phyloP scores from a whole-genome alignment of 2,888 invertebrate genomes.

The Anagyrus pseudococci region DNA sequence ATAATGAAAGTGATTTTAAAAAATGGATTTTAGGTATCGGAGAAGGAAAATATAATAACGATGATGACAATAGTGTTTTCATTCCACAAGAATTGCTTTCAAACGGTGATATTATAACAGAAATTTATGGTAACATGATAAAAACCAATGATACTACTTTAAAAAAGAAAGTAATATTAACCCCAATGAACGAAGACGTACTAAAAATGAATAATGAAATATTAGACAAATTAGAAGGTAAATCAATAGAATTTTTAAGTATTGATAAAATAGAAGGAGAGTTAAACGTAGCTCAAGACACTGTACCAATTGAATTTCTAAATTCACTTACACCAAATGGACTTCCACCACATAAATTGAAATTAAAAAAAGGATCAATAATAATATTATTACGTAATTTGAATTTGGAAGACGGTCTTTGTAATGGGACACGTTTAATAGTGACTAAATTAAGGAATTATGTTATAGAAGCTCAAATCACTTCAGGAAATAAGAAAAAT shows the following conservation, averaged over 20 bases:
- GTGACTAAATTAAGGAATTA: not conserved
- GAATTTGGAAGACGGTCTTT: conserved; percentile 37
- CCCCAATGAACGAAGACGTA: conserved; percentile 16
- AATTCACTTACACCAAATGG: conserved; percentile 23
- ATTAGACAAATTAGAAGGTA: conserved; percentile 3
- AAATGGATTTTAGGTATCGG: conserved; percentile 10
- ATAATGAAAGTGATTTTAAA: conserved; percentile 6
- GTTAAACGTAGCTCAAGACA: not conserved
- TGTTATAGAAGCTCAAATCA: not conserved
- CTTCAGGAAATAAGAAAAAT: not conserved
- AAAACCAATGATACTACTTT: too few relatives aligned
- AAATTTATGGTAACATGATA: not conserved
- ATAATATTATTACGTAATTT: conserved; percentile 43
- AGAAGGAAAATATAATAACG: conserved; percentile 4
- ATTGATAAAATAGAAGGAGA: conserved; percentile 7
- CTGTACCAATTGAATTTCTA: conserved; percentile 9
- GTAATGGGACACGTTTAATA: conserved; percentile 28
- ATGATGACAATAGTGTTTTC: not conserved
- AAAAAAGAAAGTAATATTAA: conserved; percentile 12
- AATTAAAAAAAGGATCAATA: conserved; percentile 39
- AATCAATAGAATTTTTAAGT: conserved; percentile 1
- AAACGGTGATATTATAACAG: not conserved
- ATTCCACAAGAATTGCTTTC: conserved; percentile 11
- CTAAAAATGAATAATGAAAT: conserved; percentile 4
- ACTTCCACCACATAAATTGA: conserved; percentile 41